Percentiles rank a stretch among this genome's conserved stretches.
Evolutionary conservation across 2,113 vertebrate genomes (phyloP).

Genomic region (Setophaga petechia): DNA sequence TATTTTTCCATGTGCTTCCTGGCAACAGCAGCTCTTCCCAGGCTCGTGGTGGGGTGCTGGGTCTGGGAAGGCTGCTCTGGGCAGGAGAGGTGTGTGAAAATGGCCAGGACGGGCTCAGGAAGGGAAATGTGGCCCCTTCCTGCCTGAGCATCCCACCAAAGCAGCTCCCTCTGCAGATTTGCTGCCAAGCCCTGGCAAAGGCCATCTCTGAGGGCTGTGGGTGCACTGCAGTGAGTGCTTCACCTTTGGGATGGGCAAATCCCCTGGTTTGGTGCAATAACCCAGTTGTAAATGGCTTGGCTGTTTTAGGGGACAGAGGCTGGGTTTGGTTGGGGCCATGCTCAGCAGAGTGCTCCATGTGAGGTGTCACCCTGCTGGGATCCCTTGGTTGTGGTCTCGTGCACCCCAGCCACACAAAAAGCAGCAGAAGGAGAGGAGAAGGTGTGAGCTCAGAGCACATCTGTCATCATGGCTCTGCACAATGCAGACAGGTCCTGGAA

Average conservation of each 20-base stretch:
- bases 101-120: not conserved
- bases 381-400: accelerated
- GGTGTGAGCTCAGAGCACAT: not conserved
- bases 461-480: not conserved
- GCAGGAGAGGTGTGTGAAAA: not conserved
- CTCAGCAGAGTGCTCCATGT: not conserved
- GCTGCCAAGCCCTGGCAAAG: not conserved
- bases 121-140: not conserved
- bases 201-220: not conserved
- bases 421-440: accelerated
- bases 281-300: accelerated
- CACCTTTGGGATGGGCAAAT: not conserved
- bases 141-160: not conserved
- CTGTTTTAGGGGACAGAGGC: not conserved
- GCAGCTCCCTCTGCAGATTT: not conserved
- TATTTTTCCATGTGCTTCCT: not conserved
- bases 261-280: not conserved
- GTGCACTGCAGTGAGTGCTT: not conserved
- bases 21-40: conserved; percentile 53
- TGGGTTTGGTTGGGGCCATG: accelerated
- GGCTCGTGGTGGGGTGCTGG: not conserved
- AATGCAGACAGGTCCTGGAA: not conserved
- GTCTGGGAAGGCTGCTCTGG: not conserved
- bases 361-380: not conserved
- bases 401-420: not conserved